Conservation (phyloP, 2,113 vertebrate genomes). For the Sardina pilchardus region DNA sequence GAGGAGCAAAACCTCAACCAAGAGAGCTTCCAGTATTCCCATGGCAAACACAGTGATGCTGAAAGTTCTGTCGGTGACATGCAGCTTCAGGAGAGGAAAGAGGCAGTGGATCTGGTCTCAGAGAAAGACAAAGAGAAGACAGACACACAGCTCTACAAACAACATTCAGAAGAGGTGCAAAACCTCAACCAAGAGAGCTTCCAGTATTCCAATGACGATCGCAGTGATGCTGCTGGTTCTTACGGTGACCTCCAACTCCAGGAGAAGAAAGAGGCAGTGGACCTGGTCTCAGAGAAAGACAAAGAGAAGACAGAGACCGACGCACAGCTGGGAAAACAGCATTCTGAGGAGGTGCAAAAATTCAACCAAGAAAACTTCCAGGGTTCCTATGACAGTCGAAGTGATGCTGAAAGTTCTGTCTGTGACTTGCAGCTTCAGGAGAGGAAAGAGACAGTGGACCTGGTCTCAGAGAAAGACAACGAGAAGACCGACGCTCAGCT, state of each 20-base stretch:
- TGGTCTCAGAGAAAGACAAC: constrained; percentile 49
- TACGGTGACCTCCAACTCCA: neutral
- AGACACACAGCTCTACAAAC: neutral
- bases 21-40: constrained; percentile 77
- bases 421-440: neutral
- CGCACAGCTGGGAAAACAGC: neutral
- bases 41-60: constrained; percentile 48
- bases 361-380: constrained; percentile 83
- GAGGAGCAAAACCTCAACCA: constrained; percentile 80
- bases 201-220: constrained; percentile 62
- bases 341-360: constrained; percentile 75
- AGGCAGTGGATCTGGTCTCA: constrained; percentile 50
- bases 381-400: constrained; percentile 61
- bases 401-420: constrained; percentile 37
- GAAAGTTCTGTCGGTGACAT: constrained; percentile 30
- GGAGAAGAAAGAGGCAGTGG: constrained; percentile 23
- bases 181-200: constrained; percentile 84
- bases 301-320: constrained; percentile 30
- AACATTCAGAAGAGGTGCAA: constrained; percentile 72
- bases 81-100: constrained; percentile 4
- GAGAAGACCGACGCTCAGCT: neutral
- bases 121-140: constrained; percentile 29
- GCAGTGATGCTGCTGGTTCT: constrained; percentile 45
- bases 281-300: constrained; percentile 51
- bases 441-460: constrained; percentile 28